Conservation (phyloP, 2,113 vertebrate genomes). For the Lophochroa leadbeateri region DNA sequence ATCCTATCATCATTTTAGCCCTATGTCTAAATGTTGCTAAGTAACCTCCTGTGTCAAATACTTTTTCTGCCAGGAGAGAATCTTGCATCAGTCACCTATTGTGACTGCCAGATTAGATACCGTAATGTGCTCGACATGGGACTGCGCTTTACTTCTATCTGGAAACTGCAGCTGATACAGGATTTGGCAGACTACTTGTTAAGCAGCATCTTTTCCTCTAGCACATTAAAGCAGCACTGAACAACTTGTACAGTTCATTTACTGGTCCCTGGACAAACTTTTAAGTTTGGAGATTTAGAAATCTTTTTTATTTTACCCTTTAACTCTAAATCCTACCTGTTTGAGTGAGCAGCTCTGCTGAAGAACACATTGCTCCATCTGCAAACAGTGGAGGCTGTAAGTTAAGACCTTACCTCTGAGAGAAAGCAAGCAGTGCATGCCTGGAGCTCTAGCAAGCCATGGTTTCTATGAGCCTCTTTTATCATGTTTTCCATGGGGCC, state of each 20-base stretch:
- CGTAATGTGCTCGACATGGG: constrained; percentile 40
- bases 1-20: constrained; percentile 19
- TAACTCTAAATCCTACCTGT: background rate
- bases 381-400: background rate
- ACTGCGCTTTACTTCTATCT: constrained; percentile 46
- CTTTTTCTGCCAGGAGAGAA: constrained; percentile 47
- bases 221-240: background rate
- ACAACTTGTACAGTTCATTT: background rate
- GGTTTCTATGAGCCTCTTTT: background rate
- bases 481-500: background rate
- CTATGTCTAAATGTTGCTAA: constrained; percentile 66
- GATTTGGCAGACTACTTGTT: constrained; percentile 42
- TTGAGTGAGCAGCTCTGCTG: background rate
- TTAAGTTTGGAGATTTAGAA: background rate
- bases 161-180: constrained; percentile 37
- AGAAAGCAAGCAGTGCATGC: background rate
- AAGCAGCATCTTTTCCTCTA: constrained; percentile 14
- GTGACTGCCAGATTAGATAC: constrained; percentile 64
- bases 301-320: background rate
- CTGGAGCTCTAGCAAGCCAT: background rate
- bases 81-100: constrained; percentile 60
- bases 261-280: background rate
- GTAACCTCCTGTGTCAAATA: constrained; percentile 64
- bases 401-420: background rate
- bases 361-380: background rate